Base-by-base conservation (phyloP, 2,113 vertebrate genomes). In the Poeciliopsis turrubarensis region DNA sequence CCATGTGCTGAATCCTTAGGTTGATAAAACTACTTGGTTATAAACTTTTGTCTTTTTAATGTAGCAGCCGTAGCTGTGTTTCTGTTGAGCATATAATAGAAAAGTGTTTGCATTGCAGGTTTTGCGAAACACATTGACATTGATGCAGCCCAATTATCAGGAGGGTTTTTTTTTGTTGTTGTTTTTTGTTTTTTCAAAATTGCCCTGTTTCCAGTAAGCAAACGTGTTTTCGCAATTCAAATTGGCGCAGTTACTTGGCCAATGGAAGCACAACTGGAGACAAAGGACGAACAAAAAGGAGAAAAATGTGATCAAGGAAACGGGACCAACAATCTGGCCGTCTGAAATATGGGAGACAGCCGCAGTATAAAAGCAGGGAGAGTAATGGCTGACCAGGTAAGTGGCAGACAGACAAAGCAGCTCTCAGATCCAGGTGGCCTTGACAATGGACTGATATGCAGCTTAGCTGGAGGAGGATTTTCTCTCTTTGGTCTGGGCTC, bases 401-500 rank as follows among this genome's bases (percentile, higher is more conserved):
- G 77, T 64, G 77, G 66, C 80, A 51, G 66, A 68, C 72, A 60
- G 70, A 77, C 77, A 84, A 86, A 87, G 69, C 54, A 39, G 71
- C 81, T 34, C 71, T 72, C 32, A 70, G 34, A 78, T 84, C 67
- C 73, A 79, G 37, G 30, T 39, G 65, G 75, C 77, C 73, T 79
- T 84, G 77, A 86, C 74, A 84, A 84, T 70, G 80, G 79, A 75
- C 85, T 79, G 84, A 89, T 88, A 89, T 26, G n/a, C 37, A 67
- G 86, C 80, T 89, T 87, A 89, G 81, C 79, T 61, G 65, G 34
- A 72, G 73, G 75, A 87, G 87, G 86, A 87, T 89, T 93, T 89
- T 84, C 81, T 39, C 68, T 78, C 66, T 74, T 83, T 91, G 85
- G 80, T 70, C 85, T 92, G 82, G 83, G 72, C 77, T 90, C 80